Evolutionary conservation across 2,888 invertebrate species (phyloP).

Genomic region (Gymnoscelis rufifasciata): DNA sequence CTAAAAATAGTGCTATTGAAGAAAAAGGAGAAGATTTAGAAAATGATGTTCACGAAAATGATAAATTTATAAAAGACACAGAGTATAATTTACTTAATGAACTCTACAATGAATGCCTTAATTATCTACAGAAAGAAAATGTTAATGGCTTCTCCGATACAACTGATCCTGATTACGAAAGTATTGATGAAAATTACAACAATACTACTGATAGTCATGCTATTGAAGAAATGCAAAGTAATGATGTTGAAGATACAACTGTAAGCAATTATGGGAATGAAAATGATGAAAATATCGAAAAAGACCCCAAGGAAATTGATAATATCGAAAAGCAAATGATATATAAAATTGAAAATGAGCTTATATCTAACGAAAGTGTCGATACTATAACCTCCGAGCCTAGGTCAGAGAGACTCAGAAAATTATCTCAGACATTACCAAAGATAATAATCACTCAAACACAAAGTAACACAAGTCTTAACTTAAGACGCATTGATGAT

Average conservation of each 20-base stretch:
- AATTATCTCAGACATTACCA: constrained; percentile 59
- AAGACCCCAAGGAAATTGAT: constrained; percentile 2
- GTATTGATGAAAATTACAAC: constrained; percentile 35
- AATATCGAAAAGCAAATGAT: constrained; percentile 28
- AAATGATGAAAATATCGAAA: constrained; percentile 8
- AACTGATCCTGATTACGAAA: constrained; percentile 47
- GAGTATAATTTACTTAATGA: constrained; percentile 58
- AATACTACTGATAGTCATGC: background rate
- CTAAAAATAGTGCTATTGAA: constrained; percentile 15
- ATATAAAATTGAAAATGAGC: constrained; percentile 54
- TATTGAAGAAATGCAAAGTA: constrained; percentile 1
- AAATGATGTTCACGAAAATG: constrained; percentile 8
- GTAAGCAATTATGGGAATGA: no score
- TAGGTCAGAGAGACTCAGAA: constrained; percentile 57
- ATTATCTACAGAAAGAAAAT: constrained; percentile 48
- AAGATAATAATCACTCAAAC: constrained; percentile 69
- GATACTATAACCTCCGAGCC: constrained; percentile 36
- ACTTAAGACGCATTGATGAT: constrained; percentile 27
- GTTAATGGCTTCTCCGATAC: constrained; percentile 16
- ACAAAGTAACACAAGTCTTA: constrained; percentile 56
- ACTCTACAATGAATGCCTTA: constrained; percentile 64
- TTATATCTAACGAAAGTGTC: constrained; percentile 45
- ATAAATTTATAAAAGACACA: constrained; percentile 25
- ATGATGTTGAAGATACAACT: constrained; percentile 15
- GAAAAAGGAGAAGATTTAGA: constrained; percentile 26